These are phyloP conservation scores for Galleria mellonella DNA, from an alignment of 1,140 invertebrate genomes.

Conservation along the genomic window DNA sequence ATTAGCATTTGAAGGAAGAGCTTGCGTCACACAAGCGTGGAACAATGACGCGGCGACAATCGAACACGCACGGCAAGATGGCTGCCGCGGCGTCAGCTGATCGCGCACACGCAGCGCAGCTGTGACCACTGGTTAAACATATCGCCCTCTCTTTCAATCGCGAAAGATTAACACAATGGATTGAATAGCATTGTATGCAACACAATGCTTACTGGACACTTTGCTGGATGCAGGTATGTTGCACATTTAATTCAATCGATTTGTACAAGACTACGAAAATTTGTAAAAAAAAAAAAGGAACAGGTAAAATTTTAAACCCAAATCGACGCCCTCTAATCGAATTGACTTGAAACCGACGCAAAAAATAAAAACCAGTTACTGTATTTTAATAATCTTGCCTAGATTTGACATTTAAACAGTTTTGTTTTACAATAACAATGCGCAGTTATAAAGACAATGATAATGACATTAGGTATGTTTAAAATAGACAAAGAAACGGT, in stretches of 20 bases:
- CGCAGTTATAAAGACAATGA: neutral
- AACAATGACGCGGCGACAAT: slow-evolving; percentile 62
- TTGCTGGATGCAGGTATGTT: neutral
- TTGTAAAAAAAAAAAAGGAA: no score
- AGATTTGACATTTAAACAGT: no score
- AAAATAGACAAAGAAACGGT: no score
- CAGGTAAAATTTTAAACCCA: no score
- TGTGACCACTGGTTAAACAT: slow-evolving; percentile 26
- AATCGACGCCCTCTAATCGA: no score
- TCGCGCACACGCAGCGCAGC: slow-evolving; percentile 48
- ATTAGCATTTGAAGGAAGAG: slow-evolving; percentile 53
- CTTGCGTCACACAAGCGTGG: slow-evolving; percentile 45
- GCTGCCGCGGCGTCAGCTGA: slow-evolving; percentile 67
- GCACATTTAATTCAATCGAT: no score
- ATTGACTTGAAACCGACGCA: no score
- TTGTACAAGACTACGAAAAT: no score
- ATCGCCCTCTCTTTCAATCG: slow-evolving; percentile 54
- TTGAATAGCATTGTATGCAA: slow-evolving; percentile 30
- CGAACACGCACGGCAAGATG: slow-evolving; percentile 61
- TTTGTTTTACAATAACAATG: neutral
- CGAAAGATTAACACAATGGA: slow-evolving; percentile 36
- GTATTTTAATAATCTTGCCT: no score
- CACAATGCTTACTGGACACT: slow-evolving; percentile 26
- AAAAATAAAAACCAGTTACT: no score
- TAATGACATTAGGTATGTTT: no score